phyloP scores from a whole-genome alignment of 2,797 vertebrate genomes.

The Lindbergichthys nudifrons region DNA sequence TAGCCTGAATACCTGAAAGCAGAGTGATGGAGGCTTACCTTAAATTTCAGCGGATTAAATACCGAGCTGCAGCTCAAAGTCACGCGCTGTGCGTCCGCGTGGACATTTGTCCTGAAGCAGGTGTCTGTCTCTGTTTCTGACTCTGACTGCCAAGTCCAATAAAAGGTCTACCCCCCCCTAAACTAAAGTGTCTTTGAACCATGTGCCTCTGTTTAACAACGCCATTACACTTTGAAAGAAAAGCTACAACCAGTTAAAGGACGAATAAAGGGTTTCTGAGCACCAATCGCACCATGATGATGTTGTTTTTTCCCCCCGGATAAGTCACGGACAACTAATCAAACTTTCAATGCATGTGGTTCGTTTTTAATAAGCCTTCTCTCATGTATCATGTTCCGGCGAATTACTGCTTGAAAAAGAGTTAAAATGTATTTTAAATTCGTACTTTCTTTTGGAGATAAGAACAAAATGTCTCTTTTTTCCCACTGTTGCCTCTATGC shows the following conservation, averaged over 20 bases:
- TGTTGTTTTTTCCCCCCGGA: not conserved
- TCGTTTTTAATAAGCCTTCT: not conserved
- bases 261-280: too few relatives aligned
- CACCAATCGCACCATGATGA: not conserved
- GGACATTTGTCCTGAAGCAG: slow-evolving; percentile 37
- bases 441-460: too few relatives aligned
- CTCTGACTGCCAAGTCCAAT: slow-evolving; percentile 62
- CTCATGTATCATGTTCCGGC: too few relatives aligned
- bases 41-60: not conserved
- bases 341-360: too few relatives aligned
- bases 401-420: too few relatives aligned
- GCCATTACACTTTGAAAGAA: too few relatives aligned
- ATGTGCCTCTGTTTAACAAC: not conserved
- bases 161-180: slow-evolving; percentile 2
- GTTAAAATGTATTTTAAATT: too few relatives aligned
- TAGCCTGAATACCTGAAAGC: not conserved
- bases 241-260: too few relatives aligned
- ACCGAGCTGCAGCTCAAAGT: slow-evolving; percentile 5
- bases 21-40: not conserved
- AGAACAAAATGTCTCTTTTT: not conserved
- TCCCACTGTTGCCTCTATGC: too few relatives aligned
- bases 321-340: too few relatives aligned
- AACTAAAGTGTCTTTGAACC: slow-evolving; percentile 46
- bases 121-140: slow-evolving; percentile 23
- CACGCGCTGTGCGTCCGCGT: not conserved